A percentile compares a stretch with the other conserved stretches of the same genome.
Evolutionary conservation across 2,888 invertebrate genomes (phyloP).

Genomic region (Empis livida): DNA sequence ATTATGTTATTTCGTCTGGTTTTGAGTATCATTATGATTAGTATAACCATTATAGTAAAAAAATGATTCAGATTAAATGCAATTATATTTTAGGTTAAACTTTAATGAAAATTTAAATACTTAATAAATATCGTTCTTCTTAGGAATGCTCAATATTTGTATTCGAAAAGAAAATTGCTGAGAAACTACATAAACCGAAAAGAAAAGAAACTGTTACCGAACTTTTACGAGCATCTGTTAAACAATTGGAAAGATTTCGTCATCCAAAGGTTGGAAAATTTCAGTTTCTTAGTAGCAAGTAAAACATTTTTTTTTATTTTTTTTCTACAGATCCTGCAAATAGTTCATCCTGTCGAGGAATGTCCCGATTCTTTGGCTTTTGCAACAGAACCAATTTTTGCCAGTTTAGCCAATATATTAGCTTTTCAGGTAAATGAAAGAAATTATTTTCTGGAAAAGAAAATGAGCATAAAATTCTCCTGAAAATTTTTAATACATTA

Average conservation of each 20-base stretch:
- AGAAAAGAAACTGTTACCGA: constrained; percentile 87
- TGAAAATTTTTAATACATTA: too few species aligned
- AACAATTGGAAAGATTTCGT: constrained; percentile 65
- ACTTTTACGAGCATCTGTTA: constrained; percentile 64
- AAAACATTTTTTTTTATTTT: neutral
- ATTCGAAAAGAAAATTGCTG: constrained; percentile 85
- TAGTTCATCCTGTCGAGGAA: constrained; percentile 65
- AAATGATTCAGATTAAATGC: too few species aligned
- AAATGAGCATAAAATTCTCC: too few species aligned
- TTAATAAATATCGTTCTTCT: constrained; percentile 10
- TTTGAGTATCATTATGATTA: too few species aligned
- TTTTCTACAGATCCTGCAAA: constrained; percentile 41
- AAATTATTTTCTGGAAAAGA: neutral
- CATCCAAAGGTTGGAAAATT: constrained; percentile 62
- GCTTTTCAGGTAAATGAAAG: constrained; percentile 57
- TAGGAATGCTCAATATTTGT: constrained; percentile 91
- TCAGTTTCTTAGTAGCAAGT: too few species aligned
- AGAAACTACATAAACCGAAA: constrained; percentile 84
- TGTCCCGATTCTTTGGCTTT: constrained; percentile 81
- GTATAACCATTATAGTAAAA: too few species aligned
- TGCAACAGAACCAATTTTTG: constrained; percentile 83
- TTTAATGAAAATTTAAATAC: too few species aligned
- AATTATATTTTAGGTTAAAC: too few species aligned
- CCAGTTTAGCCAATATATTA: constrained; percentile 79
- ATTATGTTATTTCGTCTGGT: too few species aligned